Evolutionary conservation across 2,113 vertebrate genomes (phyloP), one percentile per base, ranked within the genome.

Genomic region (Ammodytes marinus): DNA sequence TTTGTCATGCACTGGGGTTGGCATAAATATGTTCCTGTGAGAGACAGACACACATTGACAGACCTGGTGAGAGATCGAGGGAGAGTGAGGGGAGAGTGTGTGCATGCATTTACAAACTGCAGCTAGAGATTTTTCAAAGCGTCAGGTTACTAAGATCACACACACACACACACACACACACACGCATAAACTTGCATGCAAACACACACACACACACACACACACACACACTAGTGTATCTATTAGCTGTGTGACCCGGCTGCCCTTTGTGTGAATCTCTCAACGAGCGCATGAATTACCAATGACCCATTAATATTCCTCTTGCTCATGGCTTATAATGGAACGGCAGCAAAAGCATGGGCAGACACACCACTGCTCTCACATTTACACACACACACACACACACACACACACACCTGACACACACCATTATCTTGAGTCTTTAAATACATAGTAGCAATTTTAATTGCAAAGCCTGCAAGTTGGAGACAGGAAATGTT

Each of bases 231-330:
- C 53, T 73, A 27, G 27, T 57, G 49, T 11, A 85, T 84, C 80
- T 78, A 77, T 52, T 66, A 80, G 83, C 73, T 55, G 50, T 66
- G 65, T 55, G 90, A 86, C 86, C 86, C 53, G 50, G 60, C 71
- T 85, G 80, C 75, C 80, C 86, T 90, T 73, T 81, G 73, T 69
- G 82, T 72, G 84, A 69, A 79, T 84, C 88, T 74, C 79, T 89
- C 83, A 77, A 45, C 17, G 47, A 73, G 60, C 35, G 64, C 85
- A 92, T 92, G 86, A 86, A 92, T 93, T 84, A 92, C 80, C 88
- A 91, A 94, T 77, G 86, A 88, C 65, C 84, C 83, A 80, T 82
- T 57, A 78, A 83, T 69, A 78, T 79, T 85, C 69, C 54, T 80
- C 77, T 88, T 88, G 63, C 85, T 89, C 79, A 83, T 53, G 65